These are phyloP conservation scores for Corythoichthys haematopterus DNA, from an alignment of 2,113 vertebrate species.

Conservation along the genomic window DNA sequence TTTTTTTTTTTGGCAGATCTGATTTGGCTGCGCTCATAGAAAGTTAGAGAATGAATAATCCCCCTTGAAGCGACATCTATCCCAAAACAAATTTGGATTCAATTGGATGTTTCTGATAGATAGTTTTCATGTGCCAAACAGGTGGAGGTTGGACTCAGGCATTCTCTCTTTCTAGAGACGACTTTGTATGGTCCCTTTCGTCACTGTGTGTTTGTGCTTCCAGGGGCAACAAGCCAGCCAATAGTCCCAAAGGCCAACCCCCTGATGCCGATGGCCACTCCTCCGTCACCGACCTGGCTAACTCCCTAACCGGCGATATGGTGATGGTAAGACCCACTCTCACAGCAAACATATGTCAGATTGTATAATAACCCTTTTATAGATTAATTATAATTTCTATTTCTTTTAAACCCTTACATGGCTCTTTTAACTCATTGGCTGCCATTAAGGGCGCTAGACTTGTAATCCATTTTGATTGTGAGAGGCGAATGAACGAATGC, in stretches of 20 bases:
- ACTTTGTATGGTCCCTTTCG: slow-evolving; percentile 16
- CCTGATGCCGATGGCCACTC: slow-evolving; percentile 88
- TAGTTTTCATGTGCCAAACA: slow-evolving; percentile 37
- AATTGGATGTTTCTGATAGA: slow-evolving; percentile 41
- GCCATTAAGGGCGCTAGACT: too few relatives aligned
- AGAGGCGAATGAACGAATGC: too few relatives aligned
- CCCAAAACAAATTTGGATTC: slow-evolving; percentile 50
- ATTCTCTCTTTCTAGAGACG: slow-evolving; percentile 45
- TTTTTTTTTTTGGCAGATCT: slow-evolving; percentile 36
- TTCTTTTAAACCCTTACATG: too few relatives aligned
- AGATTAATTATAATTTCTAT: too few relatives aligned
- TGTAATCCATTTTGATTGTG: too few relatives aligned
- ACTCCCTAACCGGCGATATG: slow-evolving; percentile 97
- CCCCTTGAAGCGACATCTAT: slow-evolving; percentile 52
- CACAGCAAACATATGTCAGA: background rate
- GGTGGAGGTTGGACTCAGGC: slow-evolving; percentile 55
- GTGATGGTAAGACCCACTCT: slow-evolving; percentile 82
- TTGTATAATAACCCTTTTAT: too few relatives aligned
- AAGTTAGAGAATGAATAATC: slow-evolving; percentile 39
- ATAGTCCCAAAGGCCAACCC: slow-evolving; percentile 81
- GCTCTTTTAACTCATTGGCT: too few relatives aligned
- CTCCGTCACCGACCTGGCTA: slow-evolving; percentile 91
- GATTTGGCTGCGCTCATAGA: slow-evolving; percentile 36
- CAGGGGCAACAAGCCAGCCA: slow-evolving; percentile 81
- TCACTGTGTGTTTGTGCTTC: slow-evolving; percentile 69